These are phyloP conservation scores for Belgica antarctica DNA, from an alignment of 2,888 invertebrate genomes.

Conservation along the genomic window DNA sequence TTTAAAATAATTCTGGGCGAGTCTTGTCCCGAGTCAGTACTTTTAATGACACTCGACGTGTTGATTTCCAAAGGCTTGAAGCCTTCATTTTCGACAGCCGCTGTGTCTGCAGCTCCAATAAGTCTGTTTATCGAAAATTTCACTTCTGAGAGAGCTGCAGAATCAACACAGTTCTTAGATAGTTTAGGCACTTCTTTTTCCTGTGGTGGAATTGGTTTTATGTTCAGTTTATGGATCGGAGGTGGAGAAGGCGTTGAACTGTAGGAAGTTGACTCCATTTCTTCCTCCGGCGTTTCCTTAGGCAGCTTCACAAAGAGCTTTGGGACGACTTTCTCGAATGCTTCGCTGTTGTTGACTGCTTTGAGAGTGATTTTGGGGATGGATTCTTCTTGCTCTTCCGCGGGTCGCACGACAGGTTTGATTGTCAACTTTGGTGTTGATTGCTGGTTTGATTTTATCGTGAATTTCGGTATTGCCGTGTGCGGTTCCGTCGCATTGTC, in stretches of 20 bases:
- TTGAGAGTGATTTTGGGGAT: constrained; percentile 56
- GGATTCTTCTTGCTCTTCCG: constrained; percentile 48
- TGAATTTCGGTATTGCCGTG: constrained; percentile 52
- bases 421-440: constrained; percentile 42
- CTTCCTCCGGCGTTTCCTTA: neutral
- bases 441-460: constrained; percentile 49
- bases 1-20: constrained; percentile 64
- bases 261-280: neutral
- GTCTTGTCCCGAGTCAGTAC: constrained; percentile 53
- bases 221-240: constrained; percentile 21
- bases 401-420: constrained; percentile 21
- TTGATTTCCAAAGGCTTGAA: constrained; percentile 45
- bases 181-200: constrained; percentile 25
- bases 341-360: constrained; percentile 46
- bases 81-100: neutral
- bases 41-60: constrained; percentile 44
- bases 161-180: constrained; percentile 1
- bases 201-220: constrained; percentile 31
- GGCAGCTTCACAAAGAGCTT: constrained; percentile 39
- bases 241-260: constrained; percentile 31
- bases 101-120: neutral
- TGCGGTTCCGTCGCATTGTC: constrained; percentile 55
- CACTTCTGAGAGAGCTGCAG: neutral
- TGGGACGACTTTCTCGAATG: constrained; percentile 37
- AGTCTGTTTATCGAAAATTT: constrained; percentile 32